Percentiles rank a stretch among this genome's conserved stretches.
phyloP scores from a whole-genome alignment of 2,113 vertebrate genomes.

The Cichladusa arquata region DNA sequence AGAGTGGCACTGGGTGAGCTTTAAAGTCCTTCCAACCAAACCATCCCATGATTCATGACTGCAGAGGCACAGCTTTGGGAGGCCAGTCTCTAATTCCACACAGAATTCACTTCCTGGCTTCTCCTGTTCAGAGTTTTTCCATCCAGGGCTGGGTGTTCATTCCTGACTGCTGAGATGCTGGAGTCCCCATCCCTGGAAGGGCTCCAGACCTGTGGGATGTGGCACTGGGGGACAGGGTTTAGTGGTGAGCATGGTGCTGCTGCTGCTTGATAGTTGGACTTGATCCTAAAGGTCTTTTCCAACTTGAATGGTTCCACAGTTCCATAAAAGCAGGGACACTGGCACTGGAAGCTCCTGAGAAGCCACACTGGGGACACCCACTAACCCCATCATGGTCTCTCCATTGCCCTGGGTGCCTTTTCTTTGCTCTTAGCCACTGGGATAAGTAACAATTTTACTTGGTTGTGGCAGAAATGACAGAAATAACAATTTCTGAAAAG shows the following conservation, averaged over 20 bases:
- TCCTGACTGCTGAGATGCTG: background rate
- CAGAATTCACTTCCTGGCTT: background rate
- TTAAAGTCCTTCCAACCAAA: background rate
- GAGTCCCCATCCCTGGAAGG: background rate
- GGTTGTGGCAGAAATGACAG: background rate
- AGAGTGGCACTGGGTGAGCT: background rate
- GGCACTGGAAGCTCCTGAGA: background rate
- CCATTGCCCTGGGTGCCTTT: background rate
- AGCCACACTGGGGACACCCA: background rate
- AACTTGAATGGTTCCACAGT: background rate
- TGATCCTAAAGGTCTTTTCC: background rate
- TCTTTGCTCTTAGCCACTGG: background rate
- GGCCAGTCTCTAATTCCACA: fast-evolving
- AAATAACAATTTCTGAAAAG: background rate
- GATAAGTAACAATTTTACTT: background rate
- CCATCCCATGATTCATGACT: background rate
- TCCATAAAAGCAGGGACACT: fast-evolving
- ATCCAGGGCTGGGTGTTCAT: background rate
- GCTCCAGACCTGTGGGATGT: background rate
- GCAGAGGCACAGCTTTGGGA: background rate
- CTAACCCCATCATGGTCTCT: background rate
- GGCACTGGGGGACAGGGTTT: background rate
- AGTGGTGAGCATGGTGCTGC: background rate
- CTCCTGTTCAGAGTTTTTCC: background rate
- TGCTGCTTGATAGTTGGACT: background rate